These are phyloP conservation scores for Choristoneura rosaceana DNA, from an alignment of 2,888 invertebrate genomes.

Conservation along the genomic window DNA sequence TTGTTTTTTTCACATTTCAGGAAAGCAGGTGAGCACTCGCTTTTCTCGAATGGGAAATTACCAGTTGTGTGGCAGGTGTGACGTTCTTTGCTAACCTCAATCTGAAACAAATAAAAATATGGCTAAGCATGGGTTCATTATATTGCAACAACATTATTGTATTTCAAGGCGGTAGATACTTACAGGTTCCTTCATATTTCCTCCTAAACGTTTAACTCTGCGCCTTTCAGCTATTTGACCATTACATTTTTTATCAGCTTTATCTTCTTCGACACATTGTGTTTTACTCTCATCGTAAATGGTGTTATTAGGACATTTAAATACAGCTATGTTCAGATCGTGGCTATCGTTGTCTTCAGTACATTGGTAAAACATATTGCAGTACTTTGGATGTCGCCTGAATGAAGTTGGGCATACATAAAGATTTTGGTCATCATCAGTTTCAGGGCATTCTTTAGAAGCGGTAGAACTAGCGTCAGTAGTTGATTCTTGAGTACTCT, in stretches of 20 bases:
- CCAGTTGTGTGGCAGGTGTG: conserved; percentile 89
- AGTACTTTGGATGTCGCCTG: conserved; percentile 92
- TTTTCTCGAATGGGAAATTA: conserved; percentile 88
- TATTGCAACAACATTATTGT: not conserved
- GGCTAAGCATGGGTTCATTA: not conserved
- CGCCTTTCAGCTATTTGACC: conserved; percentile 84
- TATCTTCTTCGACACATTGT: conserved; percentile 89
- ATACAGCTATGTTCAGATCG: conserved; percentile 90
- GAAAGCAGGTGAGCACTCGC: conserved; percentile 89
- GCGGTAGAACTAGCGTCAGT: conserved; percentile 56
- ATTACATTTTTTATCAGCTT: conserved; percentile 84
- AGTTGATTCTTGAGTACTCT: conserved; percentile 47
- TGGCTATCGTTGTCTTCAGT: conserved; percentile 87
- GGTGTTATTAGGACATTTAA: conserved; percentile 91
- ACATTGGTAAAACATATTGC: conserved; percentile 94
- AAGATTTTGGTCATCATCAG: conserved; percentile 89
- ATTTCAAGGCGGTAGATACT: conserved; percentile 52
- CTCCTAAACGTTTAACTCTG: conserved; percentile 83
- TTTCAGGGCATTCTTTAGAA: conserved; percentile 78
- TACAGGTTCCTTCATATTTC: conserved; percentile 85
- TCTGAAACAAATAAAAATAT: conserved; percentile 77
- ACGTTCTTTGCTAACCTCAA: conserved; percentile 83
- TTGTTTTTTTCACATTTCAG: conserved; percentile 87
- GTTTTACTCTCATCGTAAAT: conserved; percentile 90
- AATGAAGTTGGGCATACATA: conserved; percentile 94